These are phyloP conservation scores for Sclerodermus sp. DNA, from an alignment of 2,888 invertebrate genomes.

Conservation along the genomic window DNA sequence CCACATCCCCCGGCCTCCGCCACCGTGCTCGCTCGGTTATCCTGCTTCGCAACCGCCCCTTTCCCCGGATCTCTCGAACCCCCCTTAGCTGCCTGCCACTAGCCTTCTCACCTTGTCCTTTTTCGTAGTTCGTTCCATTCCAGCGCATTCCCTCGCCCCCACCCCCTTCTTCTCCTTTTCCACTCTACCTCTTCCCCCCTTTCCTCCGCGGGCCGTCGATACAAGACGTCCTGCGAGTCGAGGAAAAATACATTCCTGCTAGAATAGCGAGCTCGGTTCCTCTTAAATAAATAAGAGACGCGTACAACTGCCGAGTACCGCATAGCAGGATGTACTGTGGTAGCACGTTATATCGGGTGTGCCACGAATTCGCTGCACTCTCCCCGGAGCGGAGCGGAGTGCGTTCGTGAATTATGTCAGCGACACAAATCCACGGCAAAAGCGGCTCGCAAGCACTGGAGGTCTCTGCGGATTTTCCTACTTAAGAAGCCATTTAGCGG, in stretches of 20 bases:
- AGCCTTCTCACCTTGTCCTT: no score
- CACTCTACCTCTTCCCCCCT: no score
- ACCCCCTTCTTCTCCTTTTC: no score
- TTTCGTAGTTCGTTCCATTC: no score
- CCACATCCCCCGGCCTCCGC: conserved; percentile 11
- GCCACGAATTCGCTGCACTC: no score
- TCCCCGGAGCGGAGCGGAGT: background rate
- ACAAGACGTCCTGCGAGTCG: background rate
- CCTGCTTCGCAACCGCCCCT: background rate
- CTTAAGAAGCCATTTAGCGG: no score
- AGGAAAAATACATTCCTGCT: background rate
- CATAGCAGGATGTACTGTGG: no score
- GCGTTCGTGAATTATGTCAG: background rate
- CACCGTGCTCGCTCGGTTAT: background rate
- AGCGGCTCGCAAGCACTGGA: no score
- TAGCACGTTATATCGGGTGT: no score
- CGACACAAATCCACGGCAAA: background rate
- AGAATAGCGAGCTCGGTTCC: background rate
- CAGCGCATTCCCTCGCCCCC: no score
- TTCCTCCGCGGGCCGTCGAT: background rate
- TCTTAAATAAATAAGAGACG: background rate
- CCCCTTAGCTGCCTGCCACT: background rate
- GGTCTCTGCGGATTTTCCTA: no score
- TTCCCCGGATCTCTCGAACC: background rate
- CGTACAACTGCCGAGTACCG: background rate